Percentiles rank a stretch among this genome's conserved stretches.
phyloP scores from a whole-genome alignment of 23 tunicate genomes.

The Diplosoma virens region DNA sequence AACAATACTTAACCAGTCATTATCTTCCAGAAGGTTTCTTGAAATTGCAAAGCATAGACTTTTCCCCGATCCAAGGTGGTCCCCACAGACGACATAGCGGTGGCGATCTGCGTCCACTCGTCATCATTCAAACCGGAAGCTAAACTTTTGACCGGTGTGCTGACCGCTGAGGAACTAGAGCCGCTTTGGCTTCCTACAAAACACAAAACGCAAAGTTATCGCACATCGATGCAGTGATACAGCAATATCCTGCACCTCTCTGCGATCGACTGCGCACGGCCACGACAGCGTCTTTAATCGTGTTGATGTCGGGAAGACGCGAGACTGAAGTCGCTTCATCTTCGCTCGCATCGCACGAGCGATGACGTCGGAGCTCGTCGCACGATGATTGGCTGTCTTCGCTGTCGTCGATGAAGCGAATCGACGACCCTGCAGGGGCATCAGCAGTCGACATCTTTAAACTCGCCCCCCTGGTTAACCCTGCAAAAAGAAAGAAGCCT shows the following conservation, averaged over 20 bases:
- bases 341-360: not conserved
- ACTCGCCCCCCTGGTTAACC: too few species aligned
- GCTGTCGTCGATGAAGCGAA: not conserved
- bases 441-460: too few species aligned
- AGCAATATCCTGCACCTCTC: constrained; percentile 1
- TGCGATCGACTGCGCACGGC: constrained; percentile 45
- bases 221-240: too few species aligned
- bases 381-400: not conserved
- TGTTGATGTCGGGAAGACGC: constrained; percentile 50
- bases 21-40: constrained; percentile 78
- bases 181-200: too few species aligned
- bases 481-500: too few species aligned
- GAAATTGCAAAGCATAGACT: constrained; percentile 68
- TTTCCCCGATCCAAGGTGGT: constrained; percentile 30
- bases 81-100: constrained; percentile 45
- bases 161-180: not conserved
- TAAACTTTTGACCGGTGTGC: too few species aligned
- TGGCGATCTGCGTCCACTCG: constrained; percentile 83
- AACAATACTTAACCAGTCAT: constrained; percentile 95
- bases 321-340: not conserved
- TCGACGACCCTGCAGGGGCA: not conserved
- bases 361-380: not conserved
- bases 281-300: constrained; percentile 61
- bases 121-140: not conserved
- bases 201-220: too few species aligned